Percentiles rank a stretch among this genome's conserved stretches.
Evolutionary conservation across 2,888 invertebrate species (phyloP).

Genomic region (Perizoma affinitatum): DNA sequence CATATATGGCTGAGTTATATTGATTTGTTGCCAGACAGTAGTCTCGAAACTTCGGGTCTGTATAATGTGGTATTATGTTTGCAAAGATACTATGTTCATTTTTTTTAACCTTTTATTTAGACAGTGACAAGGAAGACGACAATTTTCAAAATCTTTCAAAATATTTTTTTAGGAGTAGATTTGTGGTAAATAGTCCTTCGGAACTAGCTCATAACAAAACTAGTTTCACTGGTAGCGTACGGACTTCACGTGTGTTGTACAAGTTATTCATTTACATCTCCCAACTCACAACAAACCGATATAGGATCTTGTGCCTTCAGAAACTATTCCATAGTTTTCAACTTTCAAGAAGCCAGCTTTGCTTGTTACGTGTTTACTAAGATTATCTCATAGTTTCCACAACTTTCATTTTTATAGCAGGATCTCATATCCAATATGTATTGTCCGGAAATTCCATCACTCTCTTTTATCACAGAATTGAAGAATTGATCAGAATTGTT

Average conservation of each 20-base stretch:
- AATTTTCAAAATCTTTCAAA: no score
- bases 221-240: neutral
- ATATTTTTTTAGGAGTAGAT: no score
- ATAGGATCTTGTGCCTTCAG: slow-evolving; percentile 5
- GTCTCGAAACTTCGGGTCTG: neutral
- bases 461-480: slow-evolving; percentile 22
- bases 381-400: slow-evolving; percentile 4
- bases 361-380: neutral
- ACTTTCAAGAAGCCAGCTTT: slow-evolving; percentile 2
- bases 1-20: neutral
- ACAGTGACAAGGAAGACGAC: no score
- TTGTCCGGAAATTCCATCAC: slow-evolving; percentile 22
- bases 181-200: no score
- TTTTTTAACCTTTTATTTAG: no score
- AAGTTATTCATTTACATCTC: neutral
- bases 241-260: neutral
- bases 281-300: neutral
- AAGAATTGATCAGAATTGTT: no score
- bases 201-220: neutral
- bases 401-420: slow-evolving; percentile 8
- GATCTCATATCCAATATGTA: slow-evolving; percentile 12
- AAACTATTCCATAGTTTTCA: slow-evolving; percentile 8
- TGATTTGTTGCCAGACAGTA: neutral
- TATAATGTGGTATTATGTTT: no score
- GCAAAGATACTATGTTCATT: no score